Evolutionary conservation across 1,140 invertebrate species (phyloP), one percentile per base, ranked within the genome.

Genomic region (Laupala kohalensis): DNA sequence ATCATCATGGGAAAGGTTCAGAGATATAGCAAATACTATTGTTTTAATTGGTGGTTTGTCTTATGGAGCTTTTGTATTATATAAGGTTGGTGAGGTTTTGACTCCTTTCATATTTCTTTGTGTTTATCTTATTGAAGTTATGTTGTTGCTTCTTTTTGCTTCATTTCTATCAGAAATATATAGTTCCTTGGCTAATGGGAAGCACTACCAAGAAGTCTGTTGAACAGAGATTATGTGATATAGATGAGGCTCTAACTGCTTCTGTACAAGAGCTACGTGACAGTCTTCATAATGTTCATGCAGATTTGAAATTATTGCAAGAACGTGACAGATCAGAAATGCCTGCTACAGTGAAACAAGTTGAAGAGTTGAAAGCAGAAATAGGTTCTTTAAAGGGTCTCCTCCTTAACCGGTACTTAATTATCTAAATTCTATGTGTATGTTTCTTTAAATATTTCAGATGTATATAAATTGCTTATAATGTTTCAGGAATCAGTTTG

Each of bases 321-420:
- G 78, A 85, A 65, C 75, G 78, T 19, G 83, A 84, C 66, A 79
- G 25, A n/a, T 26, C 28, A 27, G 67, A 70, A 5, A 65, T 24
- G n/a, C 4, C 23, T 63, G 66, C 80, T 19, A 79, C 86, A 67
- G 79, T 84, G 24, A 84, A 86, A 24, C 84, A 90, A 75, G 81
- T 92, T 30, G 86, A 86, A 76, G 86, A 87, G 72, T 82, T 92
- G 72, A 90, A 91, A 77, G 84, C 87, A 66, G 90, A 92, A 78
- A 83, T 92, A 73, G 84, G 89, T 73, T 90, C 89, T 75, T 85
- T 92, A 37, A 92, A 92, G 79, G 89, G 89, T 69, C 84, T 92
- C 74, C 80, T 92, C 65, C 79, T 92, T 26, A 90, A 89, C 77
- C 88, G 89, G 89, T 89, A 78, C 69, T 30, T 19, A 25, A 6